Percentiles rank a stretch among this genome's conserved stretches.
Conservation (phyloP, 2,888 invertebrate genomes). For the Drosophila barbarae region DNA sequence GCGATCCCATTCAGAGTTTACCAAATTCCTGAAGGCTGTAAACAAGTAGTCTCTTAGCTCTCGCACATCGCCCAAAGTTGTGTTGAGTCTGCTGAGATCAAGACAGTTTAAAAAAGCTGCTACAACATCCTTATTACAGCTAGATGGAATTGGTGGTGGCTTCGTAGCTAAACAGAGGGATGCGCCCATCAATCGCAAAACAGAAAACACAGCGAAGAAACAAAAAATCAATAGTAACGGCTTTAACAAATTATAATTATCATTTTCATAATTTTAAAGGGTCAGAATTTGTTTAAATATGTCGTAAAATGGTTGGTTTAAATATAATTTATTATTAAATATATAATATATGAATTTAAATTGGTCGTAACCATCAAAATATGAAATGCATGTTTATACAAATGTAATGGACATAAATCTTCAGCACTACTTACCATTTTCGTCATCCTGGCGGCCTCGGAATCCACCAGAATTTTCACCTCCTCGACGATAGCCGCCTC, state of each 20-base stretch:
- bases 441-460: constrained; percentile 21
- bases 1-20: constrained; percentile 32
- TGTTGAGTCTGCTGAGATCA: constrained; percentile 2
- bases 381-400: not conserved
- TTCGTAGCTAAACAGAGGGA: not conserved
- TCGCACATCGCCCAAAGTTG: constrained; percentile 35
- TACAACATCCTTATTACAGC: constrained; percentile 53
- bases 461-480: constrained; percentile 20
- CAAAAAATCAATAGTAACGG: constrained; percentile 12
- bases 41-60: constrained; percentile 52
- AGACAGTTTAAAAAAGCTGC: constrained; percentile 48
- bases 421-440: constrained; percentile 28
- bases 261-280: not conserved
- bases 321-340: not conserved
- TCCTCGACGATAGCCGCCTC: constrained; percentile 19
- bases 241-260: not conserved
- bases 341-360: no score
- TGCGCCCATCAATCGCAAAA: not conserved
- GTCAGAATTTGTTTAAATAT: not conserved
- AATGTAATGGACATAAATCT: not conserved
- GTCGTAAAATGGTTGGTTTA: not conserved
- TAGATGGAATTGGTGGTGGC: constrained; percentile 46
- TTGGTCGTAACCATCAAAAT: no score
- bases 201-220: constrained; percentile 9
- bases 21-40: constrained; percentile 45